Percentiles rank a stretch among this genome's conserved stretches.
These are phyloP conservation scores for Varanus komodoensis DNA, from an alignment of 2,113 vertebrate genomes.

Conservation along the genomic window DNA sequence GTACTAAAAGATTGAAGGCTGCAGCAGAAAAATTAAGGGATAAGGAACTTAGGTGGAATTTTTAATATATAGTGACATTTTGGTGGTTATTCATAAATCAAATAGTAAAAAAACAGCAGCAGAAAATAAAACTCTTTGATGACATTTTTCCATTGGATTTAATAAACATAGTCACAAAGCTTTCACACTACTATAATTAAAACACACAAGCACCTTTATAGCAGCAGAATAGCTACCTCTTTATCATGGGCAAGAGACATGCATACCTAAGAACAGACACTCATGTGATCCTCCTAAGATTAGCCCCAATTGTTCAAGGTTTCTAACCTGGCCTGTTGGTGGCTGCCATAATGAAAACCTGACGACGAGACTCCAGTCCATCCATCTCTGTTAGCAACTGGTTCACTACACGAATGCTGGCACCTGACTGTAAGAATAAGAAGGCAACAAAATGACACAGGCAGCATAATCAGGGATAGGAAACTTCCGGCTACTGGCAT, in stretches of 20 bases:
- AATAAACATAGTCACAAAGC: background rate
- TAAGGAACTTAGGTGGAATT: background rate
- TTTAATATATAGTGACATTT: background rate
- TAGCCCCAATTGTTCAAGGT: background rate
- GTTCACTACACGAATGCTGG: conserved; percentile 93
- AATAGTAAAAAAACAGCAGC: too few relatives aligned
- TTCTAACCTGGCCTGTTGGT: conserved; percentile 94
- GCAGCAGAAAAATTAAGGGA: background rate
- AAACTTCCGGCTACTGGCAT: too few relatives aligned
- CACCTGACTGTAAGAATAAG: conserved; percentile 81
- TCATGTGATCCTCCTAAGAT: background rate
- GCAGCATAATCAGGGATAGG: background rate
- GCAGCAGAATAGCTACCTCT: background rate
- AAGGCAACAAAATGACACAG: background rate
- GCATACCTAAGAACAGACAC: background rate
- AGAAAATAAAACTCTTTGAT: too few relatives aligned
- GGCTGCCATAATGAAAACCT: conserved; percentile 97
- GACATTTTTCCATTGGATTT: background rate
- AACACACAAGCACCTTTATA: background rate
- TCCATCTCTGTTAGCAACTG: conserved; percentile 99
- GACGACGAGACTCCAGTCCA: conserved; percentile 88
- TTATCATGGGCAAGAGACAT: background rate
- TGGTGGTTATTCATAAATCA: too few relatives aligned
- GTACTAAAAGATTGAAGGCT: background rate
- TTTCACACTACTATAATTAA: background rate